Evolutionary conservation across 2,888 invertebrate species (phyloP).

Genomic region (Teleogryllus oceanicus): DNA sequence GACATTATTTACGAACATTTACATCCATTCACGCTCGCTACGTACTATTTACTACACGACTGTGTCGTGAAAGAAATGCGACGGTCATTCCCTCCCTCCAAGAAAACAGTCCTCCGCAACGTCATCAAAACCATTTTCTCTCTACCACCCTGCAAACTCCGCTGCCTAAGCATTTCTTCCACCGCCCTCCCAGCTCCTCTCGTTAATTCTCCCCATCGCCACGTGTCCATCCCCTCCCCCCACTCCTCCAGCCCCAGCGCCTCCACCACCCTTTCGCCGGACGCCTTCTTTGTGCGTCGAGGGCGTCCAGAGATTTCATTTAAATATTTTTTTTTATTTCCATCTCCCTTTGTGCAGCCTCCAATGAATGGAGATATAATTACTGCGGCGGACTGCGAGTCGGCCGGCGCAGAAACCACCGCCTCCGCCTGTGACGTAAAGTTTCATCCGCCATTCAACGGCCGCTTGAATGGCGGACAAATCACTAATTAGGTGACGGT

Average conservation of each 20-base stretch:
- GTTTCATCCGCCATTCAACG: not conserved
- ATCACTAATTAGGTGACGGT: not conserved
- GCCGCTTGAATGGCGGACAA: not conserved
- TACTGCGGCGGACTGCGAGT: not conserved
- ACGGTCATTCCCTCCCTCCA: too few species aligned
- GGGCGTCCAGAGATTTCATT: not conserved
- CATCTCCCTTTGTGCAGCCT: not conserved
- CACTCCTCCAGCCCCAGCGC: not conserved
- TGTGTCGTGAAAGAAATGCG: too few species aligned
- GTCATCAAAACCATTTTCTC: too few species aligned
- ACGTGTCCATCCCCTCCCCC: not conserved
- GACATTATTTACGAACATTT: too few species aligned
- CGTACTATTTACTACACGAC: too few species aligned
- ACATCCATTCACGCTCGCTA: too few species aligned
- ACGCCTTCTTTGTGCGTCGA: too few species aligned
- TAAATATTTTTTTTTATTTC: not conserved
- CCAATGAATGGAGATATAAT: conserved; percentile 8
- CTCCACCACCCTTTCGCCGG: not conserved
- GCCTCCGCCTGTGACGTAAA: too few species aligned
- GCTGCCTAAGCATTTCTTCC: too few species aligned
- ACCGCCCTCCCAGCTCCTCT: too few species aligned
- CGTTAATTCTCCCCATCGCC: not conserved
- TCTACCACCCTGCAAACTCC: too few species aligned
- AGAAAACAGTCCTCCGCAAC: too few species aligned
- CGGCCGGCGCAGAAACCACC: not conserved